These are phyloP conservation scores for Acronicta alni DNA, from an alignment of 2,888 invertebrate genomes.

Conservation along the genomic window DNA sequence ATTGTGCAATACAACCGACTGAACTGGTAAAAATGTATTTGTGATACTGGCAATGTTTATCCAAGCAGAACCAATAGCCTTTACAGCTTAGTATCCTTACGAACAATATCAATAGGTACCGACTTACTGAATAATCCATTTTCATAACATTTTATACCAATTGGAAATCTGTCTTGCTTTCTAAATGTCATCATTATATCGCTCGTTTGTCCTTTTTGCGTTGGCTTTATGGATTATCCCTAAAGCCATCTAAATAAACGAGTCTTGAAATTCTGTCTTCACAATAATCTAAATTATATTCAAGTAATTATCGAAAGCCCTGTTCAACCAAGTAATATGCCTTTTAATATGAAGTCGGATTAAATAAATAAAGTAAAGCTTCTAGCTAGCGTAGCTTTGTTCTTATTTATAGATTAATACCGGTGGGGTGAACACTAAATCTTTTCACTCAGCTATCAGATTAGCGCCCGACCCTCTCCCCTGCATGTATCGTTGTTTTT, in stretches of 20 bases:
- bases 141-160: slow-evolving; percentile 13
- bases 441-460: slow-evolving; percentile 84
- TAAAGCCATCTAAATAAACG: slow-evolving; percentile 47
- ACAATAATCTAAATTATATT: slow-evolving; percentile 39
- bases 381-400: slow-evolving; percentile 27
- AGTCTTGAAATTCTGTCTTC: slow-evolving; percentile 44
- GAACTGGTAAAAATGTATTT: slow-evolving; percentile 61
- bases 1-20: slow-evolving; percentile 73
- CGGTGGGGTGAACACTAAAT: slow-evolving; percentile 78
- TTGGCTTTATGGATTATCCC: slow-evolving; percentile 45
- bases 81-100: slow-evolving; percentile 29
- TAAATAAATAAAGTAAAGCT: slow-evolving; percentile 5
- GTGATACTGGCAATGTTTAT: slow-evolving; percentile 52
- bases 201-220: slow-evolving; percentile 34
- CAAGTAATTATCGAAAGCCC: slow-evolving; percentile 33
- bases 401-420: slow-evolving; percentile 71
- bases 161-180: slow-evolving; percentile 31
- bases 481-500: slow-evolving; percentile 81
- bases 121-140: slow-evolving; percentile 18
- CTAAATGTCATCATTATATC: slow-evolving; percentile 32
- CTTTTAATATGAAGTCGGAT: slow-evolving; percentile 16
- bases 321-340: slow-evolving; percentile 23
- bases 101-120: slow-evolving; percentile 16
- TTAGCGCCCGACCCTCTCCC: slow-evolving; percentile 75
- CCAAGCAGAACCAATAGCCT: slow-evolving; percentile 37